A percentile compares a stretch with the other conserved stretches of the same genome.
These are phyloP conservation scores for Nomada fabriciana DNA, from an alignment of 2,888 invertebrate species.

Conservation along the genomic window DNA sequence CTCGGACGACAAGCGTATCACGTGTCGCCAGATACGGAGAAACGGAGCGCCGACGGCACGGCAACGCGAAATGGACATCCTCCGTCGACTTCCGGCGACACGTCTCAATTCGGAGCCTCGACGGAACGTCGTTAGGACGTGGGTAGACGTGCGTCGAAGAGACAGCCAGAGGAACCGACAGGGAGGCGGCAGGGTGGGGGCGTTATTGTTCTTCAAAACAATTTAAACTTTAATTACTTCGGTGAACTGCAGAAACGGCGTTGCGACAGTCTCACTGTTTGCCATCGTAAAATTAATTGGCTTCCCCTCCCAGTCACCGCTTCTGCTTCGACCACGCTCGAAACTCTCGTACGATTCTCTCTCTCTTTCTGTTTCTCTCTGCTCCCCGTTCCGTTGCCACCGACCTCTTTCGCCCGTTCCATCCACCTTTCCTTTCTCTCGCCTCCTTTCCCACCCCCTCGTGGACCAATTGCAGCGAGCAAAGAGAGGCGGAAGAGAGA, in stretches of 20 bases:
- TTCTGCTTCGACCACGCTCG: constrained; percentile 61
- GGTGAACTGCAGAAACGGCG: constrained; percentile 79
- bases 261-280: constrained; percentile 79
- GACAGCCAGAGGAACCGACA: constrained; percentile 49
- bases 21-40: constrained; percentile 34
- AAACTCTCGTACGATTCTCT: constrained; percentile 51
- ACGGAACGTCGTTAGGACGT: constrained; percentile 37
- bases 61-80: constrained; percentile 38
- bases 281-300: constrained; percentile 79
- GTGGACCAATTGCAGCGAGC: constrained; percentile 69
- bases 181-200: constrained; percentile 33
- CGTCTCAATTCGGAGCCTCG: constrained; percentile 55
- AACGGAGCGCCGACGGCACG: not conserved
- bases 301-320: constrained; percentile 63
- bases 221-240: constrained; percentile 79
- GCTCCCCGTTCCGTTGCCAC: constrained; percentile 29
- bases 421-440: constrained; percentile 55
- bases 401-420: constrained; percentile 25
- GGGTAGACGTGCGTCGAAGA: constrained; percentile 50
- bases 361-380: constrained; percentile 38
- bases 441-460: constrained; percentile 41
- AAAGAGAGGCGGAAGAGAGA: constrained; percentile 57
- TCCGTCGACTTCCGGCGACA: constrained; percentile 48
- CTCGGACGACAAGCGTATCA: constrained; percentile 28
- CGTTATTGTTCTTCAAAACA: constrained; percentile 79